A percentile compares a stretch with the other conserved stretches of the same genome.
These are phyloP conservation scores for Salticus scenicus DNA, from an alignment of 2,888 invertebrate genomes.

Conservation along the genomic window DNA sequence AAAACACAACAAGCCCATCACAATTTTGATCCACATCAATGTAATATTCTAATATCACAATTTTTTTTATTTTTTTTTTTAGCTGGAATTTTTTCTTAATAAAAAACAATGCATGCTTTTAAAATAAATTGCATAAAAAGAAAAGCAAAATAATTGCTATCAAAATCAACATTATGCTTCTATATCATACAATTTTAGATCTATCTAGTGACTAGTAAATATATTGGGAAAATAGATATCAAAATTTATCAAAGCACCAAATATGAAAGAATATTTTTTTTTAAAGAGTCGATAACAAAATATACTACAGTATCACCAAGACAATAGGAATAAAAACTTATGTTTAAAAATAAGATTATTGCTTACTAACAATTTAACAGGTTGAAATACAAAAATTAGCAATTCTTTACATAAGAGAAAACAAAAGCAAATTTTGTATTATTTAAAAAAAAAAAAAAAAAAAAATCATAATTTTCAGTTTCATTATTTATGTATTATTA, in stretches of 20 bases:
- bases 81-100: conserved; percentile 41
- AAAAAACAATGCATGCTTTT: conserved; percentile 14
- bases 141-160: background rate
- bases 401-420: too few species aligned
- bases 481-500: too few species aligned
- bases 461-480: too few species aligned
- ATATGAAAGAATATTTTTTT: background rate
- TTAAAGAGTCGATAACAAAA: background rate
- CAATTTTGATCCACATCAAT: conserved; percentile 33
- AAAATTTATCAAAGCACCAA: conserved; percentile 10
- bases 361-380: too few species aligned
- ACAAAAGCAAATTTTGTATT: too few species aligned
- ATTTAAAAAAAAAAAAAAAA: too few species aligned
- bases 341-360: background rate
- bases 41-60: conserved; percentile 23
- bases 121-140: conserved; percentile 29
- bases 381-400: too few species aligned
- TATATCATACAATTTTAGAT: conserved; percentile 8
- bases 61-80: conserved; percentile 29
- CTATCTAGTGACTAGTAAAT: conserved; percentile 29
- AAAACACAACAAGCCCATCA: conserved; percentile 25
- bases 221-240: conserved; percentile 1
- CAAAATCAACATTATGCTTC: conserved; percentile 14
- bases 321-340: conserved; percentile 2
- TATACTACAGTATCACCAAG: background rate